These are phyloP conservation scores for Ladona fulva DNA, from an alignment of 1,140 invertebrate genomes.

Conservation along the genomic window DNA sequence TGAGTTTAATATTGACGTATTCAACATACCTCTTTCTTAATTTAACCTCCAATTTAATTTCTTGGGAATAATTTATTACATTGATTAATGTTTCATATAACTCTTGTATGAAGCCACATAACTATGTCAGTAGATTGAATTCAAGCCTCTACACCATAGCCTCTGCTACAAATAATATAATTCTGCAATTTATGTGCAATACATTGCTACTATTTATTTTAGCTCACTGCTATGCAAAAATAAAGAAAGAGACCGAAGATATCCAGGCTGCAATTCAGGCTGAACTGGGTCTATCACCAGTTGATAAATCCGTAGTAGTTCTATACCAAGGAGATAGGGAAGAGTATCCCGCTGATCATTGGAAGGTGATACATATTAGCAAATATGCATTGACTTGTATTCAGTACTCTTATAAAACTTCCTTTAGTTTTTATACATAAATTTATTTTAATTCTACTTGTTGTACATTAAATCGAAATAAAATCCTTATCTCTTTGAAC, in stretches of 20 bases:
- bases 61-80: no score
- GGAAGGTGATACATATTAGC: conserved; percentile 31
- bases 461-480: no score
- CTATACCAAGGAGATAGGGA: conserved; percentile 70
- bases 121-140: no score
- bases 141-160: no score
- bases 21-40: no score
- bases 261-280: conserved; percentile 66
- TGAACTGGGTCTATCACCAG: conserved; percentile 55
- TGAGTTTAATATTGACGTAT: conserved; percentile 38
- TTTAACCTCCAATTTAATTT: no score
- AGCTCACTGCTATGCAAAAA: conserved; percentile 72
- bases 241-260: conserved; percentile 65
- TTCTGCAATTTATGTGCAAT: conserved; percentile 18
- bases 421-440: no score
- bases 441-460: no score
- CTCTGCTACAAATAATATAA: no score
- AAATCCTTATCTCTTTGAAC: no score
- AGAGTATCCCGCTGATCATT: conserved; percentile 30
- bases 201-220: conserved; percentile 26
- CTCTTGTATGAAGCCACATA: no score
- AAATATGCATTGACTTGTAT: not conserved
- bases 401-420: not conserved
- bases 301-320: conserved; percentile 75
- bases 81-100: no score